Evolutionary conservation across 2,113 vertebrate species (phyloP), one percentile per base, ranked within the genome.

Genomic region (Scolopax mira): DNA sequence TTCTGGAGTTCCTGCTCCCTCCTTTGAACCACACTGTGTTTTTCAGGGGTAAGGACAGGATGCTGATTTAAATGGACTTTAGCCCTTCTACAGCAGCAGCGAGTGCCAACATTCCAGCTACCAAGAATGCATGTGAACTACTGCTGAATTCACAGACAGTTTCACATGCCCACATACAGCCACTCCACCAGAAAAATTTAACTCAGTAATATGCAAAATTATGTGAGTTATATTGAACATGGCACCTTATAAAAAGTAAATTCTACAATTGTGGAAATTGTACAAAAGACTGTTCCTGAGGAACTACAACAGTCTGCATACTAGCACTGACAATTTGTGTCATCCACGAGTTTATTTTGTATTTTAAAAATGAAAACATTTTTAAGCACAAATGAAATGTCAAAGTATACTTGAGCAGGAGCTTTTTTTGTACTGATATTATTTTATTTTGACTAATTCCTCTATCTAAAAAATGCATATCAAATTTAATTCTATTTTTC

Each of bases 301-400:
- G 74, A 88, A n/a, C 44, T 30, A 10, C 30, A 66, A 22, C 31
- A 41, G 17, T 3, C 60, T 46, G n/a, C 31, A 39, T 16, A 27
- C 12, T 37, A 58, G 54, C 67, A 44, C 8, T 21, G 49, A 15
- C 8, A 28, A 17, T 5, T 39, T 42, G 35, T 41, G 44, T 18
- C 49, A 31, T 10, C 8, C 25, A 33, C 0, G 0, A 16, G 7
- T n/a, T 46, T n/a, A 74, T 44, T 80, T 62, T 4, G 2, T 55
- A 57, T 33, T 33, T 12, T 30, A 60, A 85, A 27, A 39, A 52
- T 23, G 6, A 69, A 25, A 64, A 8, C 22, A n/a, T 18, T 72
- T 62, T 58, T 79, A 52, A 77, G 62, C 54, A 72, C 42, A 77
- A 85, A 71, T 25, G 6, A 70, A 66, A 18, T 24, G 10, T 10